Conservation (phyloP, 2,797 vertebrate genomes). For the Manis pentadactyla region DNA sequence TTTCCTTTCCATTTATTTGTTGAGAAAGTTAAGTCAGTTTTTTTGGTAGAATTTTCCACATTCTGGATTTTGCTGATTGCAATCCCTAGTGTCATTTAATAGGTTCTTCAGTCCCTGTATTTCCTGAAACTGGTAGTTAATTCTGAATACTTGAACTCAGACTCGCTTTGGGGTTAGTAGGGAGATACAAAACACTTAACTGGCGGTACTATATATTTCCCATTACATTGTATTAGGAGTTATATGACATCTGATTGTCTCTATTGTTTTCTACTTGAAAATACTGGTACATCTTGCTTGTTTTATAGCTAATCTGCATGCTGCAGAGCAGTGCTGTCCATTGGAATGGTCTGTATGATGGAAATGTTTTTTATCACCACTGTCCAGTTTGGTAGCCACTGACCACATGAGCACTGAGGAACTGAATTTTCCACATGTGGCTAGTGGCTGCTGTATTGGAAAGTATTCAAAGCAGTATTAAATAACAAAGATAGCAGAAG, state of each 20-base stretch:
- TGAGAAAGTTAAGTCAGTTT: background rate
- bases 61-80: slow-evolving; percentile 17
- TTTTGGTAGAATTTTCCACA: background rate
- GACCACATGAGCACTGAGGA: background rate
- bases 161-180: background rate
- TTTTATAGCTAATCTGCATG: background rate
- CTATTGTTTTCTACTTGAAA: slow-evolving; percentile 24
- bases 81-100: background rate
- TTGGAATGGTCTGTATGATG: background rate
- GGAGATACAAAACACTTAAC: background rate
- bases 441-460: background rate
- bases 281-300: background rate
- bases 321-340: background rate
- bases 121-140: slow-evolving; percentile 1
- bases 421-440: slow-evolving; percentile 14
- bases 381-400: background rate
- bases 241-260: slow-evolving; percentile 43
- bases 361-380: background rate
- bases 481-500: background rate
- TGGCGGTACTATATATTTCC: background rate
- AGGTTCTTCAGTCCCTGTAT: background rate
- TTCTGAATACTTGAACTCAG: background rate
- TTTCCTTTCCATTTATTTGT: background rate
- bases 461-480: background rate
- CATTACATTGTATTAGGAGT: background rate